A percentile compares a stretch with the other conserved stretches of the same genome.
Evolutionary conservation across 2,888 invertebrate species (phyloP).

Genomic region (Crematogaster levior): DNA sequence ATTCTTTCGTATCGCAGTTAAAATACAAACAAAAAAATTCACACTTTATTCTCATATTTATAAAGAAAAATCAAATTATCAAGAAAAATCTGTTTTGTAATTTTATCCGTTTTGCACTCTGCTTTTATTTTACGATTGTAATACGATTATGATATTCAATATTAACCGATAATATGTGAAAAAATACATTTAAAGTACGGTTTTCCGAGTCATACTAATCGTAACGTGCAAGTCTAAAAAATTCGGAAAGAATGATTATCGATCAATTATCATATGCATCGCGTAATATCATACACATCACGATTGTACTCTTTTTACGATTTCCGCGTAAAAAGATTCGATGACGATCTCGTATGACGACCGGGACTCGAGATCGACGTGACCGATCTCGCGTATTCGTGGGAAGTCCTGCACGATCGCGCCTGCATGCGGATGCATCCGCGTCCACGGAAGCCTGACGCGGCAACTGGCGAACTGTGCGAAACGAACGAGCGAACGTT

Average conservation of each 20-base stretch:
- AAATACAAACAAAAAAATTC: not conserved
- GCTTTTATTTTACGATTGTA: not conserved
- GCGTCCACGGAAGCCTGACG: constrained; percentile 46
- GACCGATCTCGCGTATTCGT: constrained; percentile 28
- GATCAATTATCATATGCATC: constrained; percentile 26
- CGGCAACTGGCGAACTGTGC: constrained; percentile 47
- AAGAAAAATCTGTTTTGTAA: not conserved
- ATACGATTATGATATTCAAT: not conserved
- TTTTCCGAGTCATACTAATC: not conserved
- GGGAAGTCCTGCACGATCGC: constrained; percentile 24
- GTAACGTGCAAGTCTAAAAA: not conserved
- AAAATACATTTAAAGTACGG: not conserved
- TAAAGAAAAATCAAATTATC: no score
- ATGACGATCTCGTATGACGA: constrained; percentile 28
- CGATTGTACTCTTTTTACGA: constrained; percentile 13
- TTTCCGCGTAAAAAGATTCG: constrained; percentile 35
- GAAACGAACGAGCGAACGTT: constrained; percentile 16
- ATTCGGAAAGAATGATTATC: constrained; percentile 41
- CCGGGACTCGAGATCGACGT: constrained; percentile 54
- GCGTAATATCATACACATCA: constrained; percentile 2
- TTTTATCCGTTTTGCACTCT: not conserved
- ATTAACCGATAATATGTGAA: not conserved
- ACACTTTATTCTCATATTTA: not conserved
- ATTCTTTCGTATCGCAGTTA: not conserved
- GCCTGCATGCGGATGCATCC: constrained; percentile 36